phyloP scores from a whole-genome alignment of 2,113 vertebrate species.

The Chaetodon auriga region DNA sequence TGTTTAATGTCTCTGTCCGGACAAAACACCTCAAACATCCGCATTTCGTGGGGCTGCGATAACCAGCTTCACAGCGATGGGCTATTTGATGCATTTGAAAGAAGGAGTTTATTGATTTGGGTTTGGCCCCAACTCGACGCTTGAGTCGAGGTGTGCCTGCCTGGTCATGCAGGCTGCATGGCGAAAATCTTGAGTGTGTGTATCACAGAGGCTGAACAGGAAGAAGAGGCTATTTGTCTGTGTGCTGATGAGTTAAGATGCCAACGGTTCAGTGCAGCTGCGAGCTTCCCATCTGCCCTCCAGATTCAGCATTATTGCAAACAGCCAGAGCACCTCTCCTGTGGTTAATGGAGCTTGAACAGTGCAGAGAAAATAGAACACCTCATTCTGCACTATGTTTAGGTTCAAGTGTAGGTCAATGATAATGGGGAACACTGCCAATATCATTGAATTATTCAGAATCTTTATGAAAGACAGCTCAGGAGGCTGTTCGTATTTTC shows the following conservation, averaged over 20 bases:
- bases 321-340: constrained; percentile 48
- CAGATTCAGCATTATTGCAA: constrained; percentile 48
- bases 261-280: not conserved
- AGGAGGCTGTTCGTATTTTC: constrained; percentile 22
- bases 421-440: constrained; percentile 49
- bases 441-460: constrained; percentile 60
- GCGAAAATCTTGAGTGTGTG: not conserved
- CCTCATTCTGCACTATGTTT: constrained; percentile 55
- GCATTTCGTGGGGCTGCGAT: not conserved
- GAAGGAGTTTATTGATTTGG: constrained; percentile 28
- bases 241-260: constrained; percentile 38
- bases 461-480: constrained; percentile 38
- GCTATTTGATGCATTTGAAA: constrained; percentile 1
- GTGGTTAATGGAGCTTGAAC: constrained; percentile 71
- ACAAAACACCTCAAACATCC: constrained; percentile 2
- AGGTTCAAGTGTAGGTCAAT: constrained; percentile 75
- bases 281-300: constrained; percentile 42
- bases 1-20: constrained; percentile 10
- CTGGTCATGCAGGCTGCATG: fast-evolving
- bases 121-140: not conserved
- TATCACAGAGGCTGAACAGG: not conserved
- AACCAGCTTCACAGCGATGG: not conserved
- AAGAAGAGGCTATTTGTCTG: constrained; percentile 24
- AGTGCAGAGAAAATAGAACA: constrained; percentile 52
- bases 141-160: not conserved